These are phyloP conservation scores for Dasysyrphus albostriatus DNA, from an alignment of 2,888 invertebrate genomes.

Conservation along the genomic window DNA sequence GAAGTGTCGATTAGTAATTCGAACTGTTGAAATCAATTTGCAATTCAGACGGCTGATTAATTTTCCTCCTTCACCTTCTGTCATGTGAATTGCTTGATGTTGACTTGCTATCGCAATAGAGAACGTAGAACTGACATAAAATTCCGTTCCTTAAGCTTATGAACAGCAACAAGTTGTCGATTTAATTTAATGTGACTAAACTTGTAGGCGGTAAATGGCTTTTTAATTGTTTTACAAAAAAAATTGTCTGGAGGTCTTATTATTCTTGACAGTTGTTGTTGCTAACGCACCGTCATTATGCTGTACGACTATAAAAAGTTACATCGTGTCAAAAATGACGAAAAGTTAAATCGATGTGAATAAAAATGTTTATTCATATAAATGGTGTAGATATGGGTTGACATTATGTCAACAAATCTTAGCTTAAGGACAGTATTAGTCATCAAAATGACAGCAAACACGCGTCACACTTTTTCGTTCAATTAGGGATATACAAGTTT, in stretches of 20 bases:
- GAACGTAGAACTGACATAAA: slow-evolving; percentile 6
- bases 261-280: slow-evolving; percentile 17
- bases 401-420: background rate
- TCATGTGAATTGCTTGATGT: background rate
- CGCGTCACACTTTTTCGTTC: background rate
- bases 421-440: background rate
- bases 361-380: too few relatives aligned
- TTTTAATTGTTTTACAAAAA: slow-evolving; percentile 32
- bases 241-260: background rate
- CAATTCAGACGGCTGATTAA: slow-evolving; percentile 63
- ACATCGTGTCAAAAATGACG: slow-evolving; percentile 8
- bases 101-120: background rate
- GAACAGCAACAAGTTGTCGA: slow-evolving; percentile 33
- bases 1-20: slow-evolving; percentile 55
- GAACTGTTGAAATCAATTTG: slow-evolving; percentile 57
- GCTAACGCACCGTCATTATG: background rate
- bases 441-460: slow-evolving; percentile 26
- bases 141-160: background rate
- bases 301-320: background rate
- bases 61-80: slow-evolving; percentile 16
- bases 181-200: slow-evolving; percentile 18
- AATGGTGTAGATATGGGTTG: background rate
- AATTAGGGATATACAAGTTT: background rate
- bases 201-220: slow-evolving; percentile 32
- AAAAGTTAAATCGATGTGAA: slow-evolving; percentile 13